Evolutionary conservation across 2,797 vertebrate species (phyloP).

Genomic region (Acanthurus tractus): DNA sequence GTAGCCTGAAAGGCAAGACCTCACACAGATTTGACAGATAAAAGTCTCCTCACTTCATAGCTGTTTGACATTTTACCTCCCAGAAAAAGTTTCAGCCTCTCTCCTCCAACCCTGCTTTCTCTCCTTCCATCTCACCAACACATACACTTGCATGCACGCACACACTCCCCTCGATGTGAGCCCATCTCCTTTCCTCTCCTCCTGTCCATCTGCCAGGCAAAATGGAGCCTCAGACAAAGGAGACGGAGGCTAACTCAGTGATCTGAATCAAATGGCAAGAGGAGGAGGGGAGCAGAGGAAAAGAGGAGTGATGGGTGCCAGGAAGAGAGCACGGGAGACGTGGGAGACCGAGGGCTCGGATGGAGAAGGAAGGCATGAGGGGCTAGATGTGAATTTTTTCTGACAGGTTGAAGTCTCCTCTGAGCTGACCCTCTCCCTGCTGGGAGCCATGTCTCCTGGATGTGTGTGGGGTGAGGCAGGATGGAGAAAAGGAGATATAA

Average conservation of each 20-base stretch:
- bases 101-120: conserved; percentile 41
- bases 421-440: conserved; percentile 77
- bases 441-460: conserved; percentile 71
- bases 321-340: conserved; percentile 62
- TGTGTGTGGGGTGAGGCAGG: conserved; percentile 69
- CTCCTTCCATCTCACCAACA: conserved; percentile 50
- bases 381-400: conserved; percentile 83
- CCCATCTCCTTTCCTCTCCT: conserved; percentile 58
- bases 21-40: conserved; percentile 77
- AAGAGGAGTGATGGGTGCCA: conserved; percentile 87
- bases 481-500: conserved; percentile 60
- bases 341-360: conserved; percentile 72
- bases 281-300: conserved; percentile 67
- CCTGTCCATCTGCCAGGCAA: conserved; percentile 80
- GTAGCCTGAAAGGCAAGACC: conserved; percentile 72
- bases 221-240: conserved; percentile 77
- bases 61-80: conserved; percentile 80
- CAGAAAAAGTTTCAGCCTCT: conserved; percentile 69
- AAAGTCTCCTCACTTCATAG: conserved; percentile 79
- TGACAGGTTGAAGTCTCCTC: conserved; percentile 88
- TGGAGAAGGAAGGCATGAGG: conserved; percentile 78
- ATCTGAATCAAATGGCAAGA: conserved; percentile 83
- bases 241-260: conserved; percentile 78
- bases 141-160: conserved; percentile 14
- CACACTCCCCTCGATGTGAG: conserved; percentile 42